Base-by-base conservation (phyloP, 2,797 vertebrate species). In the Manis crassicaudata region DNA sequence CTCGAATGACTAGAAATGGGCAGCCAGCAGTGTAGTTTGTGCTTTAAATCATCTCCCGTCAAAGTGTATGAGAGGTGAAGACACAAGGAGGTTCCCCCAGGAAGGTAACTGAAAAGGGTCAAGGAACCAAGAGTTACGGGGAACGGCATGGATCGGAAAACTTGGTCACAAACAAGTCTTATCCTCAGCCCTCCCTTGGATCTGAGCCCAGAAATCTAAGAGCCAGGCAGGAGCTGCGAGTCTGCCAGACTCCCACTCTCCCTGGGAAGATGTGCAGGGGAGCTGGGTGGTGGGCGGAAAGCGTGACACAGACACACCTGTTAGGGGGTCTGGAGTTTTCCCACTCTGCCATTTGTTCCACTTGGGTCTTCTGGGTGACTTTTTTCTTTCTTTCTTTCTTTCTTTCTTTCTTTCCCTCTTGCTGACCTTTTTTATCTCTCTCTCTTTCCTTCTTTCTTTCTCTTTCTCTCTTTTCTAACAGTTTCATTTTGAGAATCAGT, bases 191-290 rank as follows among this genome's bases (percentile, higher is more conserved):
- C 67, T 92, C 17, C 50, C 46, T 50, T 0, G 3, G 62, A 32
- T 83, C 65, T 81, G 76, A 97, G 37, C 87, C 83, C 43, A 67
- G 85, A 95, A 92, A 68, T 77, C 16, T 56, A 43, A 94, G 85
- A 70, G n/a, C 25, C 27, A 87, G 46, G 18, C 88, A 52, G 43
- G 68, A 88, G 70, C 10, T 77, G 79, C 72, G 25, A 72, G 27
- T 50, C n/a, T 3, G 3, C 56, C 67, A 80, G 72, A 21, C 50
- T 88, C 20, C 54, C 29, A 13, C 40, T 95, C 40, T 95, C 75
- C 6, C 50, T 21, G 35, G 37, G 81, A 29, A 14, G 32, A 17
- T 18, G 54, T 27, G 8, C 8, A 6, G 29, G 29, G 3, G 20
- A 3, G 52, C n/a, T 6, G 10, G 27, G 27, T 32, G 23, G 29